Conservation (phyloP, 2,888 invertebrate genomes). For the Seladonia tumulorum region DNA sequence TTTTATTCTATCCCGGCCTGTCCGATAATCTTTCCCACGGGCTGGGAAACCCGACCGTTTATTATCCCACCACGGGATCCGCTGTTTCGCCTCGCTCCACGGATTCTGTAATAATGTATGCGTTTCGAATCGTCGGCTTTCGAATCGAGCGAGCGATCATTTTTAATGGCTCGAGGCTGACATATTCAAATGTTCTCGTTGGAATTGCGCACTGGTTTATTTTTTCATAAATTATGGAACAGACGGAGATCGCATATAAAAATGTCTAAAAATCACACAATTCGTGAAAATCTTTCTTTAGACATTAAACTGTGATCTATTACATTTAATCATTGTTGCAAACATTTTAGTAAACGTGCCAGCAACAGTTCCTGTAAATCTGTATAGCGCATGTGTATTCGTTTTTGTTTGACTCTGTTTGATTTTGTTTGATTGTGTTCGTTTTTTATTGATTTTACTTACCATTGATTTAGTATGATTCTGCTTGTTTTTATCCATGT, state of each 20-base stretch:
- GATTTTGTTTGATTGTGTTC: background rate
- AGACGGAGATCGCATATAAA: background rate
- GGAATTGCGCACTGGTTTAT: background rate
- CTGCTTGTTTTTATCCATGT: background rate
- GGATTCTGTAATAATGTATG: background rate
- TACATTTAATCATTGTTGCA: too few relatives aligned
- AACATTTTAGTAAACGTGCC: background rate
- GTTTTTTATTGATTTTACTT: background rate
- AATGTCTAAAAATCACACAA: background rate
- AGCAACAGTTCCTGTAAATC: background rate
- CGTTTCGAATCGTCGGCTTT: background rate
- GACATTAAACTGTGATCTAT: too few relatives aligned
- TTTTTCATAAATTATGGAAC: background rate
- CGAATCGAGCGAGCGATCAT: background rate
- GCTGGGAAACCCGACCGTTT: background rate
- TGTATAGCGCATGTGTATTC: too few relatives aligned
- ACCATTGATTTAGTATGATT: background rate
- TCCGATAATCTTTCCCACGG: conserved; percentile 21
- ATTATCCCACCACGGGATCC: background rate
- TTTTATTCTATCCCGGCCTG: conserved; percentile 35
- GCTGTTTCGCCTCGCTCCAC: background rate
- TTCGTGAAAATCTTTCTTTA: background rate
- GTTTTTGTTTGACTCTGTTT: background rate
- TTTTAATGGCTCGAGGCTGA: background rate
- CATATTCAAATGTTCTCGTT: background rate